Base-by-base conservation (phyloP, 2,888 invertebrate species). In the Harpalus rufipes region DNA sequence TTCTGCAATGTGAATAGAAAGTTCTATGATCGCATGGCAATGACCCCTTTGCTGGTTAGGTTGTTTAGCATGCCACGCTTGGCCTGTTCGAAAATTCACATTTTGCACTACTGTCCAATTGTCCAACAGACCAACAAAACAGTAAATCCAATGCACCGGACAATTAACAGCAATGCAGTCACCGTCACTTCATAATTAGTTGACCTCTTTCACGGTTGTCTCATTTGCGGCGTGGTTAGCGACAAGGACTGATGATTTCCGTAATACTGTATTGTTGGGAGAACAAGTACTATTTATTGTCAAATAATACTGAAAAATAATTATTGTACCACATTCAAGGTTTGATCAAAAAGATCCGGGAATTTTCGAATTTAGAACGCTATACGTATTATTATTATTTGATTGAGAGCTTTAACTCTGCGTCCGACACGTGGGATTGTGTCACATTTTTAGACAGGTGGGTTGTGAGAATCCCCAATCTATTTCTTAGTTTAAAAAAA, bases 121-220 rank as follows among this genome's bases (percentile, higher is more conserved):
- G 32, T 32, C 32, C 32, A 32, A 32, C 32, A 32, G 32, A 0
- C 32, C 32, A 32, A 32, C 32, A 16, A 68, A 68, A 68, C 68
- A 68, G 39, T 7, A 39, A 68, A 41, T 39, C 32, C 32, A 68
- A 21, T 39, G 68, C 72, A 44, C 72, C 72, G 1, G 44, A 74
- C 51, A 74, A 74, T 74, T 44, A 74, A 44, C n/a, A 32, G 39
- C n/a, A 39, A 16, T 41, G 68, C 68, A 68, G 39, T 18, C 16
- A 74, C 41, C 10, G 44, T 44, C 16, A 14, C 12, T 18, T 74
- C 14, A 18, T 44, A 74, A 74, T 74, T 74, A 74, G 7, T 39
- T 61, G 61, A 79, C 79, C 79, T 79, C 79, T 78, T 78, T 59
- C 79, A 14, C 79, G 79, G 79, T 79, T 78, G 12, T 25, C 41